Evolutionary conservation across 2,888 invertebrate genomes (phyloP).

Genomic region (Noctua janthina): DNA sequence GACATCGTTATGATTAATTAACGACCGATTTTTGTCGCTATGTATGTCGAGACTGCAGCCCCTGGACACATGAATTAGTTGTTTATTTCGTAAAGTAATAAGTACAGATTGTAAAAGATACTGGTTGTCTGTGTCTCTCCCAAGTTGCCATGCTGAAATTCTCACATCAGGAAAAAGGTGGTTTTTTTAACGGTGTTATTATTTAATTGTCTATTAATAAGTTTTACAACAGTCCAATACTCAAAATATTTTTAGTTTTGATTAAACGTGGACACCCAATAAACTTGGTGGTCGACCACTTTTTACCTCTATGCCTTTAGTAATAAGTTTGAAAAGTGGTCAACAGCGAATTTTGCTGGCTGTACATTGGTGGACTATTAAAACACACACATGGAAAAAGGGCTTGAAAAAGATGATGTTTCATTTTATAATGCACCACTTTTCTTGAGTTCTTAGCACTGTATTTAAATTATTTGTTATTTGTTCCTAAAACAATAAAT

Average conservation of each 20-base stretch:
- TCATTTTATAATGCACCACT: not conserved
- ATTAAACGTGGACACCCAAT: not conserved
- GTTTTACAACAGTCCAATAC: not conserved
- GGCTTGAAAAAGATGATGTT: not conserved
- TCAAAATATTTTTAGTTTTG: not conserved
- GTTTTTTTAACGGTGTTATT: not conserved
- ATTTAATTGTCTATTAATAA: slow-evolving; percentile 9
- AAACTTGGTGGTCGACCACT: not conserved
- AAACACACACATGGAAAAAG: not conserved
- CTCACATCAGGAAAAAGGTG: not conserved
- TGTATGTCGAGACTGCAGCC: no score
- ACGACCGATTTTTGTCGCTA: no score
- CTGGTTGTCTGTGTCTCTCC: slow-evolving; percentile 20
- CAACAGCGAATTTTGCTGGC: not conserved
- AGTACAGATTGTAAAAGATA: slow-evolving; percentile 44
- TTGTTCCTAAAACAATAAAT: no score
- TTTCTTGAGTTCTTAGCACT: not conserved
- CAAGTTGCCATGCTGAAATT: slow-evolving; percentile 31
- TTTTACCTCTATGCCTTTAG: not conserved
- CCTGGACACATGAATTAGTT: slow-evolving; percentile 43
- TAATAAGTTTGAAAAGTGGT: not conserved
- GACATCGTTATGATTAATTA: no score
- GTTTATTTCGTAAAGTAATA: slow-evolving; percentile 54
- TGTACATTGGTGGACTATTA: not conserved
- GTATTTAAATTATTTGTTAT: no score